Evolutionary conservation across 2,888 invertebrate genomes (phyloP), one percentile per base, ranked within the genome.

Genomic region (Dryobota labecula): DNA sequence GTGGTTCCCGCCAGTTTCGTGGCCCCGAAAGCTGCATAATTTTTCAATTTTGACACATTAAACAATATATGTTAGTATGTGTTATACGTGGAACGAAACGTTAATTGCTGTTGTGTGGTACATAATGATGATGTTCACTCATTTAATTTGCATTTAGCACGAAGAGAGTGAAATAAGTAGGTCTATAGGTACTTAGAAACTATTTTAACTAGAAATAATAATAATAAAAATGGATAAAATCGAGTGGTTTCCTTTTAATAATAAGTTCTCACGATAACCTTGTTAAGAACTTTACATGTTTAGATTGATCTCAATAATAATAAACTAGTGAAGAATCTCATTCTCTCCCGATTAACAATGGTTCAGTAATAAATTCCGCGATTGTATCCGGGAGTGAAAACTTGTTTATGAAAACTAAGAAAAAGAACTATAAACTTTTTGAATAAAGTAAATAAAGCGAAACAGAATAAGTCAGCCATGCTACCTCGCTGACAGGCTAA

Each of bases 1-100:
- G 6, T 41, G 13, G 7, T 57, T 15, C 1, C 13, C 56, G 72
- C 61, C 0, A 13, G 1, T 69, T 77, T 83, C 1, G 8, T 68
- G 38, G 77, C 83, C 38, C 62, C 18, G n/a, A 73, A 49, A 47
- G 1, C 9, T n/a, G 83, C 20, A 82, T 80, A 82, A 77, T 80
- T 70, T 80, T 74, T 70, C 64, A 70, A 77, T 80, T 76, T 66
- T 62, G 71, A 61, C 54, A 58, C 41, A 53, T 67, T 53, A 64
- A 72, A 67, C 53, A 63, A 67, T 70, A 67, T 70, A 57, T 57
- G 51, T 70, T 71, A 57, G 61, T 41, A 70, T 69, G 63, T 60
- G 43, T 72, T 70, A 65, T 62, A n/a, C 41, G 74, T 72, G 67
- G 64, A 83, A 73, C 76, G 62, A 83, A 83, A 76, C 51, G 58